Conservation (phyloP, 2,797 vertebrate genomes). For the Numenius phaeopus region DNA sequence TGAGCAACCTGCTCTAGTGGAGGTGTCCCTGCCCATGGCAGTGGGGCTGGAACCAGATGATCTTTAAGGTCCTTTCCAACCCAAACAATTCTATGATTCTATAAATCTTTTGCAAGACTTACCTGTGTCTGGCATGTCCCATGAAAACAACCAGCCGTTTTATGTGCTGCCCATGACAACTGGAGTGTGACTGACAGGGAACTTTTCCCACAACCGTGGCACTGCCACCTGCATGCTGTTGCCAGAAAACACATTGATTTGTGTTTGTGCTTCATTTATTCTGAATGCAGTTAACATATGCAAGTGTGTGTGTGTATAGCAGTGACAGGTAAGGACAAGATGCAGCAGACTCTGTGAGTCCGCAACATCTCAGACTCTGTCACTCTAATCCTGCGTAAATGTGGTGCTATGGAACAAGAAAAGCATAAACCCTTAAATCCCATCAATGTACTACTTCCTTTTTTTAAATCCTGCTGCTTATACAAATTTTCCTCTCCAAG, state of each 20-base stretch:
- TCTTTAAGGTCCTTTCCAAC: not conserved
- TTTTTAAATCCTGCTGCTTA: not conserved
- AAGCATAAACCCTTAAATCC: not conserved
- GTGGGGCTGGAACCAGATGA: not conserved
- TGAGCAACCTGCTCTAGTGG: not conserved
- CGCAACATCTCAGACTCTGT: not conserved
- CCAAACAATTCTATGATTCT: not conserved
- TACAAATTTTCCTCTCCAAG: not conserved
- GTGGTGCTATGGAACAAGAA: not conserved
- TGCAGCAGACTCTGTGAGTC: not conserved
- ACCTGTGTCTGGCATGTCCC: not conserved
- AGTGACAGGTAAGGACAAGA: accelerated
- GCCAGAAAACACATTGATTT: not conserved
- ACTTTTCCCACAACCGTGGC: not conserved
- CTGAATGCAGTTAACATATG: not conserved
- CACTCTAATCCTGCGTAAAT: not conserved
- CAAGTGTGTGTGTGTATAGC: not conserved
- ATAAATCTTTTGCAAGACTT: not conserved
- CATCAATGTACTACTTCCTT: not conserved
- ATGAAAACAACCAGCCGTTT: not conserved
- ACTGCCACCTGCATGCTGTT: not conserved
- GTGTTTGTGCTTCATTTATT: not conserved
- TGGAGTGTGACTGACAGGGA: not conserved
- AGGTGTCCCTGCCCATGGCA: not conserved
- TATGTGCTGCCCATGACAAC: not conserved